Conservation (phyloP, 2,797 vertebrate species). For the Sternarchorhynchus goeldii region DNA sequence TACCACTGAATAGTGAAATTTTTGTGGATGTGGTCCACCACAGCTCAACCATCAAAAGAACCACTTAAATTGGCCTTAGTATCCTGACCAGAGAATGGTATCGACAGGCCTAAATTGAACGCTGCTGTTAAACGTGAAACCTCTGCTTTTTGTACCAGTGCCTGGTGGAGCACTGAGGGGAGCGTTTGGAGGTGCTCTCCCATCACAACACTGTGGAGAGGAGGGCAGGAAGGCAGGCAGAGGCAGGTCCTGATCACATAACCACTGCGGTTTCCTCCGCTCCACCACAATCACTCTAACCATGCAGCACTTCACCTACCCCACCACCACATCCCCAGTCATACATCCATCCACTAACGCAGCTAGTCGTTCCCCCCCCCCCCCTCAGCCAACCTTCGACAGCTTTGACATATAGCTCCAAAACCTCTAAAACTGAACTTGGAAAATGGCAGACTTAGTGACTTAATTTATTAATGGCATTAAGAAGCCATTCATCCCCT, state of each 20-base stretch:
- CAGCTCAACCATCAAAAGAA: too few species aligned
- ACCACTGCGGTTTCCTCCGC: not conserved
- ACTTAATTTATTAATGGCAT: constrained; percentile 31
- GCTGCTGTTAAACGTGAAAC: too few species aligned
- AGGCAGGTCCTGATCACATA: not conserved
- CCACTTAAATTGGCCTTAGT: too few species aligned
- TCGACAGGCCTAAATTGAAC: too few species aligned
- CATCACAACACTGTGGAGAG: too few species aligned
- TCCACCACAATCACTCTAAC: constrained; percentile 6
- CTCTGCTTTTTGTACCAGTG: too few species aligned
- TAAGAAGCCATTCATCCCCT: constrained; percentile 28
- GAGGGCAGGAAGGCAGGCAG: too few species aligned
- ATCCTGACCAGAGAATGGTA: too few species aligned
- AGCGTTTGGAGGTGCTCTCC: too few species aligned
- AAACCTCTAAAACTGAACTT: constrained; percentile 13
- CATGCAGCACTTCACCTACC: not conserved
- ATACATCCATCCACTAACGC: constrained; percentile 19
- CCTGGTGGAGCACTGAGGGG: too few species aligned
- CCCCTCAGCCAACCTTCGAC: constrained; percentile 12
- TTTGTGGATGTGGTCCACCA: not conserved
- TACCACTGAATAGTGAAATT: not conserved
- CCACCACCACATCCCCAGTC: constrained; percentile 25
- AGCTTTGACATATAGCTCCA: constrained; percentile 20
- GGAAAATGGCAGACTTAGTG: constrained; percentile 32
- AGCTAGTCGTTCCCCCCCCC: not conserved